Conservation (phyloP, 2,888 invertebrate species). For the Dasypolia templi region DNA sequence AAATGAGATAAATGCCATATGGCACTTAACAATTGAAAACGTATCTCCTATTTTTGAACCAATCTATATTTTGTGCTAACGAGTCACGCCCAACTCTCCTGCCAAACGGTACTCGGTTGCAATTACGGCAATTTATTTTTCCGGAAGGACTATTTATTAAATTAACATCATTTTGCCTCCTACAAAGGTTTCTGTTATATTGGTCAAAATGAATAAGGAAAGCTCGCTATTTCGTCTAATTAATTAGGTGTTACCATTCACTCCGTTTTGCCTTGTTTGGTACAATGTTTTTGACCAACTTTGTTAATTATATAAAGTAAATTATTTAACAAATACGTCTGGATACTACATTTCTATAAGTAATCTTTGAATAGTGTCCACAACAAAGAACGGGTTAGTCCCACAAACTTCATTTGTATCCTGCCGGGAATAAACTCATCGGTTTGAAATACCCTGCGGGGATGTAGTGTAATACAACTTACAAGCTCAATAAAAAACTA, state of each 20-base stretch:
- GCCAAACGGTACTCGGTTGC: conserved; percentile 70
- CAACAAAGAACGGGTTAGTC: conserved; percentile 53
- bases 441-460: conserved; percentile 30
- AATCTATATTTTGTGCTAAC: conserved; percentile 69
- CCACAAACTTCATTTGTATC: conserved; percentile 47
- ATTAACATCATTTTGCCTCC: conserved; percentile 75
- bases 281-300: conserved; percentile 38
- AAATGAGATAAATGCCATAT: conserved; percentile 21
- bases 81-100: conserved; percentile 71
- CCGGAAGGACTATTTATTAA: conserved; percentile 76
- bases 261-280: conserved; percentile 51
- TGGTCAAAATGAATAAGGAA: conserved; percentile 67
- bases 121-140: conserved; percentile 76
- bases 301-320: conserved; percentile 37
- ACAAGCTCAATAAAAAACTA: conserved; percentile 31
- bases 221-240: conserved; percentile 63
- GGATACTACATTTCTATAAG: conserved; percentile 38
- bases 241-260: conserved; percentile 62
- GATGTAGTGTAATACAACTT: conserved; percentile 29
- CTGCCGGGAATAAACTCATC: conserved; percentile 40
- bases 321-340: conserved; percentile 33
- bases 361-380: conserved; percentile 35
- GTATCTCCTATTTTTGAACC: conserved; percentile 54
- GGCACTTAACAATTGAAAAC: conserved; percentile 42
- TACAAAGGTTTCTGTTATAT: conserved; percentile 68